These are phyloP conservation scores for Ypsolopha scabrella DNA, from an alignment of 2,888 invertebrate species.

Conservation along the genomic window DNA sequence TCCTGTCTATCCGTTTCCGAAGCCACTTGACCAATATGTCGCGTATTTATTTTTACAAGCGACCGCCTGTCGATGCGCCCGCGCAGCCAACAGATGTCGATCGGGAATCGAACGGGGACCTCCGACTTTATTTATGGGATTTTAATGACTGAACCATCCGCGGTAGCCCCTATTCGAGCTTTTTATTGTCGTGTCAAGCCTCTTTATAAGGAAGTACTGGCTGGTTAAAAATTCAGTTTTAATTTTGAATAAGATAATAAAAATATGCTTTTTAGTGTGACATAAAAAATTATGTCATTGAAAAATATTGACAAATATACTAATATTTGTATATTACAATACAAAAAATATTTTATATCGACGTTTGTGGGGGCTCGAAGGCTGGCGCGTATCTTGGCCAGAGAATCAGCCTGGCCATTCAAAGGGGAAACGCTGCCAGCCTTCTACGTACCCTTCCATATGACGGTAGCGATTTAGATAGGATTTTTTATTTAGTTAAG, in stretches of 20 bases:
- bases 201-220: conserved; percentile 11
- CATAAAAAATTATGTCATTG: background rate
- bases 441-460: too few relatives aligned
- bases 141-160: conserved; percentile 46
- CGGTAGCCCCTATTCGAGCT: conserved; percentile 23
- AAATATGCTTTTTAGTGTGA: too few relatives aligned
- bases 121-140: conserved; percentile 52
- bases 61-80: conserved; percentile 24
- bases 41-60: conserved; percentile 35
- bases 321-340: too few relatives aligned
- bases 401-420: too few relatives aligned
- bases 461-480: too few relatives aligned
- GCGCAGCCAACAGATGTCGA: conserved; percentile 46
- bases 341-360: too few relatives aligned
- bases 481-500: too few relatives aligned
- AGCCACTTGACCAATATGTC: conserved; percentile 3
- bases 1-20: background rate
- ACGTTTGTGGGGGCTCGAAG: too few relatives aligned
- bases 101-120: conserved; percentile 27
- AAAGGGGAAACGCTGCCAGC: too few relatives aligned
- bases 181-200: conserved; percentile 3
- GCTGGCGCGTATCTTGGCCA: too few relatives aligned
- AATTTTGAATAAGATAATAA: too few relatives aligned
- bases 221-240: conserved; percentile 8
- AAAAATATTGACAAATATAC: background rate